Percentiles rank a stretch among this genome's conserved stretches.
phyloP scores from a whole-genome alignment of 2,113 vertebrate species.

The Crotalus viridis region DNA sequence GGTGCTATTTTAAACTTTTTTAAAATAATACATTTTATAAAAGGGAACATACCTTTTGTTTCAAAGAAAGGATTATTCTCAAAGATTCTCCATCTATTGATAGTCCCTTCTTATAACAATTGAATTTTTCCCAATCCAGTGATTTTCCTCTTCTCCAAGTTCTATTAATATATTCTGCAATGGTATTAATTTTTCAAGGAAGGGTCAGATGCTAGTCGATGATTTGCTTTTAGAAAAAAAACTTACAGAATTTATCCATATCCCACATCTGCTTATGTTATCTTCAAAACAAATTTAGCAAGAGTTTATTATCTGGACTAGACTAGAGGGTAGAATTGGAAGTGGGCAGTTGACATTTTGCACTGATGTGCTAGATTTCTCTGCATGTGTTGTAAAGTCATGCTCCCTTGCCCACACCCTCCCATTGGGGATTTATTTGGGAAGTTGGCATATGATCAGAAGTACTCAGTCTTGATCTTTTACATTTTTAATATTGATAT shows the following conservation, averaged over 20 bases:
- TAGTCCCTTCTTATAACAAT: no score
- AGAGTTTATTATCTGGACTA: background rate
- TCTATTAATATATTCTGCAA: background rate
- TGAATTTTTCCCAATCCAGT: background rate
- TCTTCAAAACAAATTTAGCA: background rate
- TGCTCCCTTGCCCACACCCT: background rate
- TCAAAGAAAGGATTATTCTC: no score
- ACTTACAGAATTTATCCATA: background rate
- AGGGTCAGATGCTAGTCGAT: background rate
- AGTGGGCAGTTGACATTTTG: background rate
- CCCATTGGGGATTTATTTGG: background rate
- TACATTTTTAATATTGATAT: background rate
- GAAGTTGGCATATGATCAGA: background rate
- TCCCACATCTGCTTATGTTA: background rate
- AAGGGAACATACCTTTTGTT: no score
- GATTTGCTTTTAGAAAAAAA: background rate
- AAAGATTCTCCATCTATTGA: no score
- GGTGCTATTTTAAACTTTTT: no score
- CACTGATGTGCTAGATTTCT: background rate
- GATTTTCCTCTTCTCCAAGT: background rate
- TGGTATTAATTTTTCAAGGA: background rate
- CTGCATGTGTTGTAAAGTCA: background rate
- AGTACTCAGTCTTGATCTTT: background rate
- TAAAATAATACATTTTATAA: no score
- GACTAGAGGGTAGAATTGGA: background rate